A percentile compares a stretch with the other conserved stretches of the same genome.
Evolutionary conservation across 2,113 vertebrate genomes (phyloP).

Genomic region (Corythaeola cristata): DNA sequence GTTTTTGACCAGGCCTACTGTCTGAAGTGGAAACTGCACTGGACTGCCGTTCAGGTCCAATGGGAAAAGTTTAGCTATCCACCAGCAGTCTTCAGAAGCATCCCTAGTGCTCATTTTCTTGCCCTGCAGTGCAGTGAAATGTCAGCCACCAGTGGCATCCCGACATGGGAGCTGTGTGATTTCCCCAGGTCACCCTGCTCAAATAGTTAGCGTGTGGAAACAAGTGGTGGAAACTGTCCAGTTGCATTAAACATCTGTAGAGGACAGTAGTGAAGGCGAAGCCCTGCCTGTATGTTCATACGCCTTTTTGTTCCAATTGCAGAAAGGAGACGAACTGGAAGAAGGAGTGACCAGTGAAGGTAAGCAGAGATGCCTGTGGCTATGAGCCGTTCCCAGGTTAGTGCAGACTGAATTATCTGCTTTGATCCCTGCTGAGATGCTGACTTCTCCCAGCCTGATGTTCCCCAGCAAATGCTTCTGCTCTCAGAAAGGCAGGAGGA

Average conservation of each 20-base stretch:
- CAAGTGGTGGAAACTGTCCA: not conserved
- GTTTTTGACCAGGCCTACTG: not conserved
- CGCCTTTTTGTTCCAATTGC: constrained; percentile 56
- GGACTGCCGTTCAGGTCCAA: not conserved
- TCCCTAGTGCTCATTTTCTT: not conserved
- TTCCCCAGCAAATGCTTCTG: not conserved
- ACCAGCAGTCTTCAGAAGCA: not conserved
- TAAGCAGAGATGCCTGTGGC: constrained; percentile 49
- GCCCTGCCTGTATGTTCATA: not conserved
- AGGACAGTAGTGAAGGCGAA: not conserved
- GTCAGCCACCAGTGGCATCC: not conserved
- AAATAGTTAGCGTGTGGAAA: not conserved
- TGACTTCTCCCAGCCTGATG: not conserved
- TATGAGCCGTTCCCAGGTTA: not conserved
- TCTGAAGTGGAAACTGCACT: not conserved
- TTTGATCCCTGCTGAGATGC: not conserved
- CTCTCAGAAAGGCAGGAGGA: not conserved
- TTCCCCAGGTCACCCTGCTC: not conserved
- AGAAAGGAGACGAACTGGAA: constrained; percentile 93
- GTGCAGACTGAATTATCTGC: not conserved
- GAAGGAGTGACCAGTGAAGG: constrained; percentile 99
- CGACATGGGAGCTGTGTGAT: rapidly evolving
- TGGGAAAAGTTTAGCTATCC: not conserved
- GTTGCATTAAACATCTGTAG: not conserved
- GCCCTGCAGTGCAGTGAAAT: not conserved